phyloP scores from a whole-genome alignment of 2,888 invertebrate species.

The Drosophila emarginata region DNA sequence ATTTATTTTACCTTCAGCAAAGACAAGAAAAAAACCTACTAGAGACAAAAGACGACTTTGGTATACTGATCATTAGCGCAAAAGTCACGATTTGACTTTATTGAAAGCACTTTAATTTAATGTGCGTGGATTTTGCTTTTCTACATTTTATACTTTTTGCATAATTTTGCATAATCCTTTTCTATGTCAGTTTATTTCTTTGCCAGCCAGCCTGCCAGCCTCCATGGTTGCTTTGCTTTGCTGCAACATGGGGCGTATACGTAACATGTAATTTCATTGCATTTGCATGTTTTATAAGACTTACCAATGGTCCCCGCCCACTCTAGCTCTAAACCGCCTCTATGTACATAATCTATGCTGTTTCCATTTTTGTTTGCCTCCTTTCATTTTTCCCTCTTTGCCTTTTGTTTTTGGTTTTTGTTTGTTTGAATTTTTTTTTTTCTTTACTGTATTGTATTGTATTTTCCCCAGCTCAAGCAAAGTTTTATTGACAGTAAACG shows the following conservation, averaged over 20 bases:
- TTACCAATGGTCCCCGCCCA: background rate
- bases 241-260: slow-evolving; percentile 67
- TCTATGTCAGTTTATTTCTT: slow-evolving; percentile 31
- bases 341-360: slow-evolving; percentile 52
- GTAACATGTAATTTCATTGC: slow-evolving; percentile 74
- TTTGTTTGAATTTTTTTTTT: slow-evolving; percentile 11
- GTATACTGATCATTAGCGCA: slow-evolving; percentile 72
- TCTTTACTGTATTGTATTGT: slow-evolving; percentile 43
- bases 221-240: slow-evolving; percentile 11
- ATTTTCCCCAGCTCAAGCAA: slow-evolving; percentile 59
- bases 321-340: slow-evolving; percentile 1
- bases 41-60: slow-evolving; percentile 29
- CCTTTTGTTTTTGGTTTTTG: background rate
- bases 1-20: background rate
- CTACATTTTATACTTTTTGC: slow-evolving; percentile 45
- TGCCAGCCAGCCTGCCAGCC: background rate
- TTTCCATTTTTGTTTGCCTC: slow-evolving; percentile 46
- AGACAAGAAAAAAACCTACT: background rate
- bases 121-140: slow-evolving; percentile 68
- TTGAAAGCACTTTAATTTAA: slow-evolving; percentile 78
- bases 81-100: slow-evolving; percentile 79
- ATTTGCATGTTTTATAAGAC: slow-evolving; percentile 69
- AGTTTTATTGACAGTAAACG: slow-evolving; percentile 76
- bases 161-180: slow-evolving; percentile 76
- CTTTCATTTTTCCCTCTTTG: slow-evolving; percentile 11